A percentile compares a stretch with the other conserved stretches of the same genome.
phyloP scores from a whole-genome alignment of 2,113 vertebrate species.

The Microtus pennsylvanicus region DNA sequence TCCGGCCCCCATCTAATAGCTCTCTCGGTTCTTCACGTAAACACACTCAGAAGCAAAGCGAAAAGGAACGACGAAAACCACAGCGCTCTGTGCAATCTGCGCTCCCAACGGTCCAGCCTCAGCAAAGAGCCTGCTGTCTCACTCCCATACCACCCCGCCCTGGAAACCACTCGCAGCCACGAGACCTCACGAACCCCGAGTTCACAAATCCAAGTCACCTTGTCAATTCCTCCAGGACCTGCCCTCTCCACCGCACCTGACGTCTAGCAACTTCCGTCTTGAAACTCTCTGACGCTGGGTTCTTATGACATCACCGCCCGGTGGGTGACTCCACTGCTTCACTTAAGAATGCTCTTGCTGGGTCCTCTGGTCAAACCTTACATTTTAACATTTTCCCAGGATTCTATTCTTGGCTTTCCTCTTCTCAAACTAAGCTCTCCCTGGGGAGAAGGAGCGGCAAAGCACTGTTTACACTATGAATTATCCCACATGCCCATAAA shows the following conservation, averaged over 20 bases:
- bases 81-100: background rate
- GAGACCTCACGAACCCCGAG: background rate
- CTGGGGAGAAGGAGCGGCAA: background rate
- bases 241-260: background rate
- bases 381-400: constrained; percentile 70
- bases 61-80: background rate
- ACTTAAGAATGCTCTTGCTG: constrained; percentile 17
- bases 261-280: background rate
- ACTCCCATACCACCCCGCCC: background rate
- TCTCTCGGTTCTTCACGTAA: background rate
- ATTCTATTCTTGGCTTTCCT: constrained; percentile 77
- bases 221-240: constrained; percentile 30
- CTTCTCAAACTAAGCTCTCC: constrained; percentile 62
- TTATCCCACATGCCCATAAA: constrained; percentile 55
- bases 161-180: background rate
- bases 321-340: background rate
- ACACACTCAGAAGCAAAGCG: constrained; percentile 28
- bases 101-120: background rate
- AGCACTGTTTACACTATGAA: constrained; percentile 41
- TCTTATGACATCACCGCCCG: constrained; percentile 23
- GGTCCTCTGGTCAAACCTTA: constrained; percentile 51
- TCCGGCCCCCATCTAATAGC: background rate
- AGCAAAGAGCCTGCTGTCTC: background rate
- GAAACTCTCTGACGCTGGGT: background rate
- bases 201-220: background rate